Conservation (phyloP, 2,797 vertebrate species). For the Enteromius treurensis region DNA sequence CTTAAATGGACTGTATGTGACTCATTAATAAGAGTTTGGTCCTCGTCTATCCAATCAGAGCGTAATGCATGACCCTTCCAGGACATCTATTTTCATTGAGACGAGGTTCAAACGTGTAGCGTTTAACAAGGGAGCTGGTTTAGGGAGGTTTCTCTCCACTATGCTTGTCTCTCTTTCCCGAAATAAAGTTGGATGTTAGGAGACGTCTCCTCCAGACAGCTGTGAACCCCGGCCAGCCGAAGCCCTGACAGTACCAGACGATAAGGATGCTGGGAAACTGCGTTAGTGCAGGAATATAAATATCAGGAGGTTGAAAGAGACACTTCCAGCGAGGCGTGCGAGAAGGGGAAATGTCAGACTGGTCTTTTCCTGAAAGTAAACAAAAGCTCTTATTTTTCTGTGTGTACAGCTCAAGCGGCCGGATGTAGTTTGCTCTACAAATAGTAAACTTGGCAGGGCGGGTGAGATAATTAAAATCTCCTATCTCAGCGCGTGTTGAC, state of each 20-base stretch:
- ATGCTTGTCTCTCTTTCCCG: background rate
- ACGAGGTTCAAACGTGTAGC: background rate
- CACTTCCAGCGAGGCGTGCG: background rate
- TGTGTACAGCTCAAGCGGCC: slow-evolving; percentile 13
- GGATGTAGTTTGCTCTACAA: slow-evolving; percentile 48
- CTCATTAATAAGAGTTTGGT: background rate
- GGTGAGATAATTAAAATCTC: slow-evolving; percentile 45
- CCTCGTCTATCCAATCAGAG: background rate
- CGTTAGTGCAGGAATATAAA: slow-evolving; percentile 23
- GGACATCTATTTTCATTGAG: slow-evolving; percentile 2
- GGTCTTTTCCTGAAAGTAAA: slow-evolving; percentile 33
- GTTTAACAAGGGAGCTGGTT: slow-evolving; percentile 25
- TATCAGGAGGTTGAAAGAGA: slow-evolving; percentile 44
- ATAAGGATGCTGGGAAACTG: slow-evolving; percentile 23
- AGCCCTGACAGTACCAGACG: slow-evolving; percentile 18
- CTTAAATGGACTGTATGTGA: background rate
- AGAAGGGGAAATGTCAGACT: slow-evolving; percentile 34
- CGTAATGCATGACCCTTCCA: background rate
- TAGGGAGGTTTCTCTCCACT: slow-evolving; percentile 10
- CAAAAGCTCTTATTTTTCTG: slow-evolving; percentile 21
- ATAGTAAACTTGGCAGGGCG: slow-evolving; percentile 34
- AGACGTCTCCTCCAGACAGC: slow-evolving; percentile 14
- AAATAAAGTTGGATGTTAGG: slow-evolving; percentile 3
- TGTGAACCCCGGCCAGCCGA: background rate
- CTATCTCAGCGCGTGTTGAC: slow-evolving; percentile 24